These are phyloP conservation scores for Podarcis cretensis DNA, from an alignment of 2,113 vertebrate genomes.

Conservation along the genomic window DNA sequence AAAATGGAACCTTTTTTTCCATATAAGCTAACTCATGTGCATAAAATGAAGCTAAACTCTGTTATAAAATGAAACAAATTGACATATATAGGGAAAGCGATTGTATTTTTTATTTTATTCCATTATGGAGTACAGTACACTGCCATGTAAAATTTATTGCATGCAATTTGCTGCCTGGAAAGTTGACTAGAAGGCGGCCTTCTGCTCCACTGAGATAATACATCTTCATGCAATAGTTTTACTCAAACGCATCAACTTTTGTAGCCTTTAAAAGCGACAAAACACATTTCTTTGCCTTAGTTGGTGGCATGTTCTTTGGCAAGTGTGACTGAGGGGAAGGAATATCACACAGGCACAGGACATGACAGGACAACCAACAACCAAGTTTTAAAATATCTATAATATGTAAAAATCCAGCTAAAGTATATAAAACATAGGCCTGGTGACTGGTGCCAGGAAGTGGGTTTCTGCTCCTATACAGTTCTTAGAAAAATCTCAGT, in stretches of 20 bases:
- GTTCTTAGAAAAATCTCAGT: not conserved
- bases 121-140: conserved; percentile 47
- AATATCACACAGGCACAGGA: conserved; percentile 27
- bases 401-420: no score
- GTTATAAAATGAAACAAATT: conserved; percentile 53
- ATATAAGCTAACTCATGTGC: conserved; percentile 43
- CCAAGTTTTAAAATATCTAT: not conserved
- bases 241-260: conserved; percentile 44
- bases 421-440: not conserved
- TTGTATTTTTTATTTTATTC: conserved; percentile 52
- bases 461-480: not conserved
- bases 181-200: conserved; percentile 36
- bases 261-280: conserved; percentile 52
- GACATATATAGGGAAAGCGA: conserved; percentile 35
- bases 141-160: conserved; percentile 52
- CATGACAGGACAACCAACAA: conserved; percentile 21
- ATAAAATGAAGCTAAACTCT: conserved; percentile 47
- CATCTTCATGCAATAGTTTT: conserved; percentile 43
- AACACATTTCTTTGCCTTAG: conserved; percentile 34
- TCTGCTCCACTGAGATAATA: conserved; percentile 54
- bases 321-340: conserved; percentile 48
- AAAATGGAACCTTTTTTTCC: conserved; percentile 2
- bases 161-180: conserved; percentile 56
- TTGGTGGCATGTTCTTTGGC: conserved; percentile 44
- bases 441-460: not conserved